Base-by-base conservation (phyloP, 2,888 invertebrate species). In the Chaetogeoica ovagalla region DNA sequence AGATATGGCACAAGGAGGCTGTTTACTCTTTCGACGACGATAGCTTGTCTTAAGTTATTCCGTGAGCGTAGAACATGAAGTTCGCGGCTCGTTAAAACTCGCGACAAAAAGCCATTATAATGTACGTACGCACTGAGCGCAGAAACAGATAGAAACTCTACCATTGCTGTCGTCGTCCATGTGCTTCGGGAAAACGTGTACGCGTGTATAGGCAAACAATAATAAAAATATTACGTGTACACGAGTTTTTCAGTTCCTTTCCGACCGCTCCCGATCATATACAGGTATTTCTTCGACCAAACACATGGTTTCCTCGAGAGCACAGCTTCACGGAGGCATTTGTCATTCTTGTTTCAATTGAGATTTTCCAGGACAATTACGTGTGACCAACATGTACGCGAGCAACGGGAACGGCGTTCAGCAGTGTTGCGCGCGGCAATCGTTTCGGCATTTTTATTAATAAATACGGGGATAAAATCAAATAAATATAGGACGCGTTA, bases 21-120 rank as follows among this genome's bases (percentile, higher is more conserved):
- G 77, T 71, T 79, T 79, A 79, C 71, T 79, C 23, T 71, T 71
- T 55, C 55, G 52, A n/a, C 62, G 55, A 52, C 15, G 55, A n/a
- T 62, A 62, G 48, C 37, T 15, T 68, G 69, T 62, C 65, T 79
- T 79, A 79, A 79, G 71, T 79, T 79, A 79, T 79, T 79, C 79
- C 57, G 15, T 43, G 39, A 57, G 79, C 79, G 79, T 79, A 79
- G 79, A 79, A 79, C 79, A 79, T 79, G 70, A 63, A 79, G 79
- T 79, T 79, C 71, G 79, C 71, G 79, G 79, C 79, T 79, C 79
- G 79, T 79, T 79, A 79, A 79, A 71, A 79, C 79, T 79, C 79
- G 63, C 79, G 63, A 71, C 79, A 71, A 79, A 79, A 79, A 79
- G 70, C 71, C 52, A 79, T 79, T 79, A 79, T 70, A 43, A 30